Evolutionary conservation across 2,113 vertebrate species (phyloP), one percentile per base, ranked within the genome.

Genomic region (Chaenogobius annularis): DNA sequence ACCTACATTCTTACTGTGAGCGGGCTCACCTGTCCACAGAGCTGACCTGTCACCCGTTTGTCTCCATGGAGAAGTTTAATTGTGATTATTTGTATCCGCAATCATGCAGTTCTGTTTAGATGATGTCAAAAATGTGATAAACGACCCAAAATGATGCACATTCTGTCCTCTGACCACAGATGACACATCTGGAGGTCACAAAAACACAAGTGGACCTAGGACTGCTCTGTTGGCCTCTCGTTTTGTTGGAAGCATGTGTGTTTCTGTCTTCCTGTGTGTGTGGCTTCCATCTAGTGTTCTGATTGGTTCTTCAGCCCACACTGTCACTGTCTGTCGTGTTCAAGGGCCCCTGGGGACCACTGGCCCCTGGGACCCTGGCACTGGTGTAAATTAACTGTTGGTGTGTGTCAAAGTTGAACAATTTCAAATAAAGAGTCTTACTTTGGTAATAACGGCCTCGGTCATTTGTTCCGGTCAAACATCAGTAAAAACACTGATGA

Each of bases 361-460:
- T 58, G 58, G 14, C 54, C 58, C 26, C 58, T 10, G 58, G 58
- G 58, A 31, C 58, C 26, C 23, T 35, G 58, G 80, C 84, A 93
- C 94, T 95, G 94, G 92, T 93, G 93, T 94, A 88, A 94, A 92
- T 93, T 94, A 89, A 91, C 89, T 95, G 93, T 93, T 89, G 89
- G 88, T 93, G 93, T 93, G 93, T 94, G 91, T 90, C 91, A 91
- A 91, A 94, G 79, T 83, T 89, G 88, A 93, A 94, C 75, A 92
- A 93, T 92, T 94, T 92, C 88, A 93, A 94, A 94, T 93, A 88
- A 89, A 88, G 90, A 92, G 86, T 89, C 88, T 92, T 93, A 93
- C 89, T 94, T 94, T 93, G 88, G 79, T 91, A 93, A 90, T 65
- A 48, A 61, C 50, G 35, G 47, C 72, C 64, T 46, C n/a, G n/a